Evolutionary conservation across 2,113 vertebrate species (phyloP).

Genomic region (Pantherophis guttatus): DNA sequence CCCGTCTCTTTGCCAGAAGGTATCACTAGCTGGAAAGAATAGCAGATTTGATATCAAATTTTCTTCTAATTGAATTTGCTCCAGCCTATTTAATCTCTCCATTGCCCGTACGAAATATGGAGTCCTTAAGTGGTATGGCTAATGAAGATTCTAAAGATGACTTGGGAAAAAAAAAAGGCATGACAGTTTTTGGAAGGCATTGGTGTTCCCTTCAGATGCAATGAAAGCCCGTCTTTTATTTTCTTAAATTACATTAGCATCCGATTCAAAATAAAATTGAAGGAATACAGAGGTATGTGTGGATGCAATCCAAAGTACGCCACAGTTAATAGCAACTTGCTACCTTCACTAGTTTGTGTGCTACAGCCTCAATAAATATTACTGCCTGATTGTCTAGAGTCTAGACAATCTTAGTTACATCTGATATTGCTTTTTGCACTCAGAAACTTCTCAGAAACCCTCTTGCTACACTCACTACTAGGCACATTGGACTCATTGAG

Average conservation of each 20-base stretch:
- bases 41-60: neutral
- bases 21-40: neutral
- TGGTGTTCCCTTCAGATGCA: neutral
- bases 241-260: neutral
- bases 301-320: neutral
- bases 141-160: neutral
- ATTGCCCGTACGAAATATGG: fast-evolving
- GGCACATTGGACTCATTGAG: neutral
- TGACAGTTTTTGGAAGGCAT: neutral
- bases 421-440: neutral
- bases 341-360: neutral
- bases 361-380: neutral
- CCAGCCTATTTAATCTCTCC: neutral
- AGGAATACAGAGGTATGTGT: neutral
- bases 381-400: neutral
- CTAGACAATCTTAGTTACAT: neutral
- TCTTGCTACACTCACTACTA: neutral
- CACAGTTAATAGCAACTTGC: neutral
- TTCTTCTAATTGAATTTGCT: slow-evolving; percentile 17
- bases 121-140: neutral
- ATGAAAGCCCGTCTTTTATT: neutral
- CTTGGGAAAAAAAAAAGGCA: neutral
- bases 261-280: slow-evolving; percentile 1
- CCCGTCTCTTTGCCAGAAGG: neutral
- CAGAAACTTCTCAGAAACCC: neutral